Evolutionary conservation across 2,888 invertebrate species (phyloP).

Genomic region (Matsumyia berberina): DNA sequence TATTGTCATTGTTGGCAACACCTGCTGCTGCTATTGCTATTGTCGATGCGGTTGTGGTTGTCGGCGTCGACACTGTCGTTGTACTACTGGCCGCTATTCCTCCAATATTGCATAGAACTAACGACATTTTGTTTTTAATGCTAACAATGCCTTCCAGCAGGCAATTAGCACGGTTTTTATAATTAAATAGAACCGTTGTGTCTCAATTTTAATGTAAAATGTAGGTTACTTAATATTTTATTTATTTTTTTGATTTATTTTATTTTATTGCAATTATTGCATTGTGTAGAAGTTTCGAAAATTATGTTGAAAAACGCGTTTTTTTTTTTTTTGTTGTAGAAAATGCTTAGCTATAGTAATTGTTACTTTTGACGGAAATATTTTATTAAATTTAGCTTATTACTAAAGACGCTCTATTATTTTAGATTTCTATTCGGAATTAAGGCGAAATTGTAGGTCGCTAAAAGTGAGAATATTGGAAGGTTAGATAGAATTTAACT

Average conservation of each 20-base stretch:
- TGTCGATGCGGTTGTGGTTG: conserved; percentile 67
- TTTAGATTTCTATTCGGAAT: conserved; percentile 32
- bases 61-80: conserved; percentile 79
- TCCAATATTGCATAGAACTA: conserved; percentile 68
- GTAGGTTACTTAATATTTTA: conserved; percentile 32
- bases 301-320: conserved; percentile 63
- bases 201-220: conserved; percentile 54
- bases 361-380: conserved; percentile 57
- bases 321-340: no score
- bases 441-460: conserved; percentile 74
- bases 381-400: conserved; percentile 35
- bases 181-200: conserved; percentile 70
- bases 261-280: conserved; percentile 15
- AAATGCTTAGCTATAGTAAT: conserved; percentile 55
- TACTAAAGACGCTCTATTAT: conserved; percentile 25
- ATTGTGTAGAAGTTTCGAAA: conserved; percentile 70
- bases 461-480: conserved; percentile 25
- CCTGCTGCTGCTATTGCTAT: conserved; percentile 67
- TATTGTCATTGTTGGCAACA: conserved; percentile 85
- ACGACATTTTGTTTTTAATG: conserved; percentile 66
- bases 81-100: conserved; percentile 75
- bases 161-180: conserved; percentile 65
- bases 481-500: neutral
- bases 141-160: conserved; percentile 67
- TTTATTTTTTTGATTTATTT: neutral